phyloP scores from a whole-genome alignment of 2,113 vertebrate species.

The Entelurus aequoreus region DNA sequence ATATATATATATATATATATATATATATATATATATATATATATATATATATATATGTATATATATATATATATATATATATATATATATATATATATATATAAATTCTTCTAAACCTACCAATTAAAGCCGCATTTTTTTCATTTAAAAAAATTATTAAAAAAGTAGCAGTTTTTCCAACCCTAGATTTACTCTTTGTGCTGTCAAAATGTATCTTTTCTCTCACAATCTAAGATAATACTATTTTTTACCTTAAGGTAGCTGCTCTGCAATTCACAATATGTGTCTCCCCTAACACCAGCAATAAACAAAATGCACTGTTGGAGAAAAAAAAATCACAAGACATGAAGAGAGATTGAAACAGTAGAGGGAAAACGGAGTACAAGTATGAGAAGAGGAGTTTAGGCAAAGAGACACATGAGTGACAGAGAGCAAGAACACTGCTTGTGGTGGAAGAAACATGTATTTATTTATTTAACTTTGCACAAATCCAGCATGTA shows the following conservation, averaged over 20 bases:
- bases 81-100: too few relatives aligned
- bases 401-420: constrained; percentile 24
- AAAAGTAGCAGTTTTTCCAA: constrained; percentile 31
- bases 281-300: constrained; percentile 28
- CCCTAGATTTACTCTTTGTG: constrained; percentile 31
- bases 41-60: too few relatives aligned
- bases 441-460: constrained; percentile 22
- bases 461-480: constrained; percentile 56
- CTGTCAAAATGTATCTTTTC: constrained; percentile 41
- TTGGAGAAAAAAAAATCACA: constrained; percentile 23
- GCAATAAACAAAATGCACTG: constrained; percentile 45
- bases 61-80: too few relatives aligned
- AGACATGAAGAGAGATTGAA: constrained; percentile 28
- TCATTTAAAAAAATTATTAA: too few relatives aligned
- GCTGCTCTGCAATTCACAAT: constrained; percentile 25
- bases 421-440: constrained; percentile 12
- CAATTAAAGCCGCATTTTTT: too few relatives aligned
- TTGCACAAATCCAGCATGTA: constrained; percentile 50
- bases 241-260: constrained; percentile 27
- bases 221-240: constrained; percentile 20
- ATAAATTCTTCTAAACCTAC: too few relatives aligned
- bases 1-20: too few relatives aligned
- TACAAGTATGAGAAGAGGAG: constrained; percentile 14
- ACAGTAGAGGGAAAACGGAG: constrained; percentile 6
- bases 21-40: too few relatives aligned